Conservation (phyloP, 2,888 invertebrate species). For the Aricia artaxerxes region DNA sequence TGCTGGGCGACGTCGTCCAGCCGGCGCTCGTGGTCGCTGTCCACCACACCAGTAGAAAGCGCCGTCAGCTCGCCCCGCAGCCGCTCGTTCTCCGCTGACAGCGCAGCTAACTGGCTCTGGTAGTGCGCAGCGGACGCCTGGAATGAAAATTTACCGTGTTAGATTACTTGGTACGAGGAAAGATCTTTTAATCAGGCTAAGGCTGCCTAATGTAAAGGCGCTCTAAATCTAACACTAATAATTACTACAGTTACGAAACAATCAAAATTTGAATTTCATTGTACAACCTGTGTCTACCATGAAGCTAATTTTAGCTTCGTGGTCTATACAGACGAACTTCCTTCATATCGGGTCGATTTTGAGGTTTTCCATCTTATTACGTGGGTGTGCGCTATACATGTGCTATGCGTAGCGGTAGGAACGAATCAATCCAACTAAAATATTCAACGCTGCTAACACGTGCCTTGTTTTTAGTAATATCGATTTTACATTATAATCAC, state of each 20-base stretch:
- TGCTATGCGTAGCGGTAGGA: not conserved
- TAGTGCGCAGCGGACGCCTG: constrained; percentile 87
- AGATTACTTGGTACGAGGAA: not conserved
- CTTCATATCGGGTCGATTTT: too few relatives aligned
- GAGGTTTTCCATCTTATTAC: too few relatives aligned
- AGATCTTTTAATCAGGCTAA: not conserved
- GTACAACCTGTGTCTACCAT: too few relatives aligned
- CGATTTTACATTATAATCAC: constrained; percentile 11
- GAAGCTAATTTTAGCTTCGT: too few relatives aligned
- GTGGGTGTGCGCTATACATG: too few relatives aligned
- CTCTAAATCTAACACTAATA: too few relatives aligned
- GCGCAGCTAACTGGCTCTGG: constrained; percentile 83
- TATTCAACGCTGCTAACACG: not conserved
- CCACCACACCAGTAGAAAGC: constrained; percentile 60
- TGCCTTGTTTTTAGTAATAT: not conserved
- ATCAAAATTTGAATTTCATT: too few relatives aligned
- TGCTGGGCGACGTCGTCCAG: constrained; percentile 91
- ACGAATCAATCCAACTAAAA: not conserved
- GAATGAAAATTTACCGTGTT: constrained; percentile 35
- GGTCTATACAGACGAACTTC: too few relatives aligned
- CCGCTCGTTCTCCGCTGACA: constrained; percentile 85
- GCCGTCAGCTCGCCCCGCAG: constrained; percentile 81
- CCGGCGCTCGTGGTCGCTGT: constrained; percentile 88
- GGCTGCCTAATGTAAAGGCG: too few relatives aligned
- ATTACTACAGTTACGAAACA: too few relatives aligned